Percentiles rank a stretch among this genome's conserved stretches.
Conservation (phyloP, 2,888 invertebrate species). For the Hedya salicella region DNA sequence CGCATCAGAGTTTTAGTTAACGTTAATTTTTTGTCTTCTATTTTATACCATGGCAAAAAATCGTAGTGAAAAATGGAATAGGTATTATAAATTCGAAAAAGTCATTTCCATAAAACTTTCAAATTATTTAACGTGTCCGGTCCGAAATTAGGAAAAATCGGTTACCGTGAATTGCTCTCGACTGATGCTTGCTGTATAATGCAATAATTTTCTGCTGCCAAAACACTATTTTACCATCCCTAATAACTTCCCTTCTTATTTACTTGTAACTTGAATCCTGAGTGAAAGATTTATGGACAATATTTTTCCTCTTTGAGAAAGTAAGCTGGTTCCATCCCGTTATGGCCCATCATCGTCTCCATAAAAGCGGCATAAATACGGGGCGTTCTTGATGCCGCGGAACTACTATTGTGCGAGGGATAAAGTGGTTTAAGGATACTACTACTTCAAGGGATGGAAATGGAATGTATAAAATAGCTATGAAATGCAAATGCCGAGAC, state of each 20-base stretch:
- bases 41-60: no score
- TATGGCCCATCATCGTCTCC: slow-evolving; percentile 18
- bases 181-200: no score
- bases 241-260: background rate
- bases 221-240: background rate
- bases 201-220: no score
- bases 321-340: slow-evolving; percentile 3
- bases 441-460: slow-evolving; percentile 12
- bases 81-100: no score
- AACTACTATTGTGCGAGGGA: slow-evolving; percentile 28
- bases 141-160: no score
- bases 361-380: slow-evolving; percentile 31
- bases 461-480: slow-evolving; percentile 24
- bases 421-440: slow-evolving; percentile 17
- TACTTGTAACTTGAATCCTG: background rate
- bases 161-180: no score
- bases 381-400: background rate
- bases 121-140: no score
- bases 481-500: slow-evolving; percentile 20
- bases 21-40: no score
- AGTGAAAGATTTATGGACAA: background rate
- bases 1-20: no score
- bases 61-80: no score
- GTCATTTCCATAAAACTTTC: no score
- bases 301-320: background rate